A percentile compares a stretch with the other conserved stretches of the same genome.
Conservation (phyloP, 2,113 vertebrate genomes). For the Addax nasomaculatus region DNA sequence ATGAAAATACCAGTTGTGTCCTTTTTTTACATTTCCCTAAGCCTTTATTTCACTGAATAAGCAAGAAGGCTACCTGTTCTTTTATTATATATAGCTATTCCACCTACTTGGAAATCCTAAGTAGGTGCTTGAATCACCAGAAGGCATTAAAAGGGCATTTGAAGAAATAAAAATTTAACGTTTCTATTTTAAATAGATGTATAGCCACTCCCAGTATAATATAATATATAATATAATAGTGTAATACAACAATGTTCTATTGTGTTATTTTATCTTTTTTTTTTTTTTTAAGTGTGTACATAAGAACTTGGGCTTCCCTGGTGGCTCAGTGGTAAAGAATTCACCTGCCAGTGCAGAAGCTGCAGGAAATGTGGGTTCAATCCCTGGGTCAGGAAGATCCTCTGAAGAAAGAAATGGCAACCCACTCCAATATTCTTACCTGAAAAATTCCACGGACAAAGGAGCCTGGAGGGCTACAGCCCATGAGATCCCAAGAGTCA, state of each 20-base stretch:
- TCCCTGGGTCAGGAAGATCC: background rate
- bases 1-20: background rate
- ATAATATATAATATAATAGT: background rate
- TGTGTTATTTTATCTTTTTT: background rate
- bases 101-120: background rate
- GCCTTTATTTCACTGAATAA: background rate
- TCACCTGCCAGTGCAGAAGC: background rate
- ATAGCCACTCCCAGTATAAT: background rate
- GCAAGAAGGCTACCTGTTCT: background rate
- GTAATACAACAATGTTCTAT: background rate
- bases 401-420: background rate
- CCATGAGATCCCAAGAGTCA: background rate
- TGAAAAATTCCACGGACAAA: background rate
- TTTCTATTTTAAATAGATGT: conserved; percentile 18
- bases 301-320: background rate
- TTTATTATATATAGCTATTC: background rate
- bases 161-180: background rate
- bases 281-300: background rate
- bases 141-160: background rate
- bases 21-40: background rate
- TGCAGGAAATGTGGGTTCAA: background rate
- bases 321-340: background rate
- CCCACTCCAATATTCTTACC: background rate
- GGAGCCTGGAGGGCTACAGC: background rate
- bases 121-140: background rate